A percentile compares a stretch with the other conserved stretches of the same genome.
Conservation (phyloP, 2,888 invertebrate species). For the Orgyia antiqua region DNA sequence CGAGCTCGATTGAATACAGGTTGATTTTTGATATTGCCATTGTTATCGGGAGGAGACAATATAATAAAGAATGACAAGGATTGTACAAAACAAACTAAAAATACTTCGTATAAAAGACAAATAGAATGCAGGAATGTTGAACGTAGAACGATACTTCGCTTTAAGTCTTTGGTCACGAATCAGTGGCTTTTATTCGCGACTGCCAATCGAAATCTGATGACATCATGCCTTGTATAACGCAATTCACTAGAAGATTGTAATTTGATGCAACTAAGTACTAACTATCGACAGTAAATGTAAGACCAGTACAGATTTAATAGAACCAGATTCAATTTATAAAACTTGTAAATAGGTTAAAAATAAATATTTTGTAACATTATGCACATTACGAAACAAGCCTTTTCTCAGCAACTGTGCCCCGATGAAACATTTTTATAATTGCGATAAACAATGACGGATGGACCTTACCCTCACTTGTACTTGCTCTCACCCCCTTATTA, state of each 20-base stretch:
- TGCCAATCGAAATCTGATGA: constrained; percentile 62
- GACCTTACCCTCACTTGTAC: no score
- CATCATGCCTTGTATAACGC: constrained; percentile 50
- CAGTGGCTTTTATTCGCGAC: constrained; percentile 49
- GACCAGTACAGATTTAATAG: no score
- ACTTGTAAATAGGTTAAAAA: no score
- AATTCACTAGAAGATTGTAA: constrained; percentile 31
- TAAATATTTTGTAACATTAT: no score
- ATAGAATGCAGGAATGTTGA: not conserved
- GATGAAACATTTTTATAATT: no score
- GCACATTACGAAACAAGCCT: no score
- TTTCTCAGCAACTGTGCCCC: no score
- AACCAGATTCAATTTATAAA: no score
- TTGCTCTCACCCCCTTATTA: no score
- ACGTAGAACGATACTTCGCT: constrained; percentile 34
- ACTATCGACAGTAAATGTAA: constrained; percentile 3
- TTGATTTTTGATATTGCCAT: constrained; percentile 27
- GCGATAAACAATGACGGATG: no score
- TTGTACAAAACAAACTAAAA: constrained; percentile 20
- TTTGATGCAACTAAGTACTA: constrained; percentile 29
- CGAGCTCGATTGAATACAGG: constrained; percentile 36
- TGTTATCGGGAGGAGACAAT: constrained; percentile 1
- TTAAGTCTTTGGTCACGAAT: constrained; percentile 51
- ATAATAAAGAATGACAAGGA: constrained; percentile 9
- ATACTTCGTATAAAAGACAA: no score